Base-by-base conservation (phyloP, 2,113 vertebrate genomes). In the Psilopsiagon aurifrons region DNA sequence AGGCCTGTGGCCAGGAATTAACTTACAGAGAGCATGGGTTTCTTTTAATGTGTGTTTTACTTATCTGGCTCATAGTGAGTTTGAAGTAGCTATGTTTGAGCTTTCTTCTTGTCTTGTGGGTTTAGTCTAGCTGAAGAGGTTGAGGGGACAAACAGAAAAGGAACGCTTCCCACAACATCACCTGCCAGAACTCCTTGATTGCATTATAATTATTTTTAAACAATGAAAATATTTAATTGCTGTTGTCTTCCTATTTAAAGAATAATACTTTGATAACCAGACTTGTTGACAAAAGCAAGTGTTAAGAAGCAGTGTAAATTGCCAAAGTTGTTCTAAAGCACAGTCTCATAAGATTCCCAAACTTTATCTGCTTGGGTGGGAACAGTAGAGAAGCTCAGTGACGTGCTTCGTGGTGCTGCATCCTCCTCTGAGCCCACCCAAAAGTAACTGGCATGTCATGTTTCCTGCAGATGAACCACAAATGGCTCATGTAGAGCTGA, bases 401-500 rank as follows among this genome's bases (percentile, higher is more conserved):
- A 43, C 2, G 2, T 29, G 52, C 46, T 86, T 54, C 39, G n/a
- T 29, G n/a, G n/a, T 33, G 31, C 64, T 92, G 49, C 52, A 37
- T n/a, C 49, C 23, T 31, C 52, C 31, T 86, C 87, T 47, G 22
- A 64, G 55, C 60, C 62, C 79, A 71, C 55, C 25, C 8, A 0
- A 85, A 79, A 95, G 63, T 86, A 80, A 2, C 5, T 93, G 92
- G 74, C 93, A 70, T 2, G 2, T 55, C 41, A 0, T 20, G 5
- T 74, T 89, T 77, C 64, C 88, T 92, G 92, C 97, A 96, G 93
- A 96, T 96, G 95, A 95, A 88, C 62, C 88, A 78, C 74, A 76
- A 90, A 90, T 54, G 86, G 86, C 88, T 76, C 90, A 31, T 4
- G 77, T 37, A 89, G 79, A 94, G 78, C 92, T 86, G 90, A 93